phyloP scores from a whole-genome alignment of 2,797 vertebrate species.

The Odontamblyopus rebecca region DNA sequence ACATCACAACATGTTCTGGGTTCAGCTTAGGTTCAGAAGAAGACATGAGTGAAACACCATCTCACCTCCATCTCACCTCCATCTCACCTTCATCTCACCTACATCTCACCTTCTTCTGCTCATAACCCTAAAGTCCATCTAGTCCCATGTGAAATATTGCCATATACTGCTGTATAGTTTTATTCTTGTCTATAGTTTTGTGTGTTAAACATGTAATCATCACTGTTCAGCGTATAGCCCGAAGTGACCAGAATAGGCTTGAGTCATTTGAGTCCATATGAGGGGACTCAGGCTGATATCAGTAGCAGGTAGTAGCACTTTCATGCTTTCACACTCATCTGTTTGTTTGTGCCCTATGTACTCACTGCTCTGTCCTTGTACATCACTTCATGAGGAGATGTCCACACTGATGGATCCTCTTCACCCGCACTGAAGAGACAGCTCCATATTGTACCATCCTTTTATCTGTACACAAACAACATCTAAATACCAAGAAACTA shows the following conservation, averaged over 20 bases:
- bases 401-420: slow-evolving; percentile 12
- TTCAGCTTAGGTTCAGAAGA: neutral
- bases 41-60: neutral
- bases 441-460: neutral
- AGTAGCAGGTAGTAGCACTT: neutral
- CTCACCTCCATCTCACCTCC: neutral
- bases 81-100: too few relatives aligned
- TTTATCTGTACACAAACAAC: neutral
- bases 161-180: neutral
- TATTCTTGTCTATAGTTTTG: too few relatives aligned
- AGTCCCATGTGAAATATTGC: neutral
- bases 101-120: neutral
- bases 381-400: slow-evolving; percentile 40
- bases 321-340: neutral
- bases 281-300: neutral
- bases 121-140: neutral
- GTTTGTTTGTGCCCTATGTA: slow-evolving; percentile 42
- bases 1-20: neutral
- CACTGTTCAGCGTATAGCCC: too few relatives aligned
- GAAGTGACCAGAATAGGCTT: too few relatives aligned
- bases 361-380: slow-evolving; percentile 38
- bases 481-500: neutral
- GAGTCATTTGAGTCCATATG: neutral
- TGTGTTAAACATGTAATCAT: too few relatives aligned
- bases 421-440: neutral